Conservation (phyloP, 2,797 vertebrate genomes). For the Pampus argenteus region DNA sequence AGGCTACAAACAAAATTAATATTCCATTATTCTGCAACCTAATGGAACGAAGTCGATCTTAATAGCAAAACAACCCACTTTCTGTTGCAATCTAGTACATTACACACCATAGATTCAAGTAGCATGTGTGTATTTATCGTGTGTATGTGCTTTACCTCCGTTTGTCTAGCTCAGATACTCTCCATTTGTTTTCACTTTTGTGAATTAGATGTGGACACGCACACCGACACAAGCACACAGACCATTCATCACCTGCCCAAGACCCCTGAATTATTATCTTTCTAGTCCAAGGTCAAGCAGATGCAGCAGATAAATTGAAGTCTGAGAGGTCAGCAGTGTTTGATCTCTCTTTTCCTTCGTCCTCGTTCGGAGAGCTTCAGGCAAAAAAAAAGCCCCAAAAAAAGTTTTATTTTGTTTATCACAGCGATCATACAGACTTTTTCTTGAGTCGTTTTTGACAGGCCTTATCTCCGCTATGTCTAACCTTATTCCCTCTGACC, state of each 20-base stretch:
- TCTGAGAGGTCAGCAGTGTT: slow-evolving; percentile 94
- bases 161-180: slow-evolving; percentile 53
- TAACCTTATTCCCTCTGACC: slow-evolving; percentile 36
- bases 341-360: slow-evolving; percentile 94
- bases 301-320: slow-evolving; percentile 98
- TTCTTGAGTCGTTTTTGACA: slow-evolving; percentile 23
- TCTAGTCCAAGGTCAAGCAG: slow-evolving; percentile 94
- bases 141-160: slow-evolving; percentile 32
- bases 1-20: slow-evolving; percentile 23
- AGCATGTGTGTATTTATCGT: slow-evolving; percentile 82
- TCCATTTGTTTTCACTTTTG: slow-evolving; percentile 62
- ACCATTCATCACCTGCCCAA: slow-evolving; percentile 95
- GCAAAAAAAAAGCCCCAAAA: background rate
- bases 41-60: slow-evolving; percentile 61
- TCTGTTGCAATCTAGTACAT: slow-evolving; percentile 85
- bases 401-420: slow-evolving; percentile 38
- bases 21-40: slow-evolving; percentile 62
- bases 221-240: slow-evolving; percentile 82
- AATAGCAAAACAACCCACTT: slow-evolving; percentile 53
- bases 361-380: slow-evolving; percentile 60
- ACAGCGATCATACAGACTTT: slow-evolving; percentile 52
- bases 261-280: slow-evolving; percentile 96
- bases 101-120: slow-evolving; percentile 88
- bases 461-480: slow-evolving; percentile 1
- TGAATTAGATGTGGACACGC: slow-evolving; percentile 48